Base-by-base conservation (phyloP, 2,113 vertebrate genomes). In the Aspidoscelis tigris region DNA sequence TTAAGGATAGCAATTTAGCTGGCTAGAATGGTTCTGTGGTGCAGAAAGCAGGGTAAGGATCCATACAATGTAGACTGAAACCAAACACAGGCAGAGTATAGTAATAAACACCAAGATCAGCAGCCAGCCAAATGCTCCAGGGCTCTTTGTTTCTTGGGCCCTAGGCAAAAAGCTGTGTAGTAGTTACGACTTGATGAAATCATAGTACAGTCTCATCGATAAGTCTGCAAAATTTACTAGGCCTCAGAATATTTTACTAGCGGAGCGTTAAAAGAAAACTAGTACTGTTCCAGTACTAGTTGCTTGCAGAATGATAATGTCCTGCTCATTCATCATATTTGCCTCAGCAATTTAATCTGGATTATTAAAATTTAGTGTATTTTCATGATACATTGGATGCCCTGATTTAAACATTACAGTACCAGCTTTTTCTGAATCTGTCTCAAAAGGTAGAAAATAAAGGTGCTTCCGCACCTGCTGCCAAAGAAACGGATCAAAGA, bases 261-360 rank as follows among this genome's bases (percentile, higher is more conserved):
- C 39, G 11, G 9, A 61, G 43, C 20, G 9, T 2, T 18, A 24
- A 65, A 82, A 65, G 71, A 66, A 83, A 75, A 33, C 41, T 18
- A 82, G 14, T 22, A 69, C 12, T 83, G 33, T 47, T 33, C 20
- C 11, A 73, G 33, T 61, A 2, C 16, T 68, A n/a, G 7, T 50
- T 11, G 50, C 7, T 10, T 6, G 43, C 7, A 53, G 18, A 44
- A 5, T 5, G 50, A 9, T 12, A 12, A 61, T 53, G 47, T 80
- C 33, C 33, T 73, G 33, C 70, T n/a, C 22, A 7, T 21, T 41
- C 69, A 80, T 72, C 39, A 20, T 5, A 2, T 88, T 53, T 84
- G 68, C 82, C 61, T 88, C 55, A 22, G 26, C 47, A 87, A 69
- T 84, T 22, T 71, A 22, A 21, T 58, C 4, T 76, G 50, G 74